These are phyloP conservation scores for Neodon shergylaensis DNA, from an alignment of 2,113 vertebrate genomes.

Conservation along the genomic window DNA sequence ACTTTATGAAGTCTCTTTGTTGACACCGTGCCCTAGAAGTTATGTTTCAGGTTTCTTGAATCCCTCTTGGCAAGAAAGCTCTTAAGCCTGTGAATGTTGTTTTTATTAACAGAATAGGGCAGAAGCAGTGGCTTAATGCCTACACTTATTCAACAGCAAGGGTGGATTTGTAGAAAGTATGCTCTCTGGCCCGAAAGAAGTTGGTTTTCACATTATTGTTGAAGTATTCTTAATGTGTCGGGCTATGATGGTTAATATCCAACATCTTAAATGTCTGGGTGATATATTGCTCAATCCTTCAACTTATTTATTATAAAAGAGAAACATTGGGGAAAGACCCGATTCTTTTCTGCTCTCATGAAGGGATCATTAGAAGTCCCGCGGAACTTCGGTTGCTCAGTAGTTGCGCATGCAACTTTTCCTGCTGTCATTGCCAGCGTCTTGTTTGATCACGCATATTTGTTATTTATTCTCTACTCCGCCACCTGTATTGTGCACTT, in stretches of 20 bases:
- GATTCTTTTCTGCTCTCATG: not conserved
- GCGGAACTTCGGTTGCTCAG: not conserved
- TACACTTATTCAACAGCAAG: not conserved
- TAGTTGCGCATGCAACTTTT: not conserved
- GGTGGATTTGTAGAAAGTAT: not conserved
- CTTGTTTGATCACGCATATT: constrained; percentile 74
- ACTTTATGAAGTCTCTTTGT: not conserved
- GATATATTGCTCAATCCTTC: not conserved
- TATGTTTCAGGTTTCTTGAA: constrained; percentile 13
- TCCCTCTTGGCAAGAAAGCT: constrained; percentile 1
- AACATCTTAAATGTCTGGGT: not conserved
- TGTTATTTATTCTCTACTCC: constrained; percentile 67
- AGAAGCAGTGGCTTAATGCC: not conserved
- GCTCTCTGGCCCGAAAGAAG: not conserved
- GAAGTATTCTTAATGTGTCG: not conserved
- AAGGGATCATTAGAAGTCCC: constrained; percentile 9
- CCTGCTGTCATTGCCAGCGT: not conserved
- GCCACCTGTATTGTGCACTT: constrained; percentile 20
- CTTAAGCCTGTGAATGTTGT: constrained; percentile 4
- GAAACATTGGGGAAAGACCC: constrained; percentile 12
- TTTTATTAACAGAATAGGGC: not conserved
- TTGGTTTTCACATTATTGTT: constrained; percentile 19
- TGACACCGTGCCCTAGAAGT: not conserved
- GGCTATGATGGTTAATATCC: not conserved
- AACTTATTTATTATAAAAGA: constrained; percentile 32